Evolutionary conservation across 2,888 invertebrate species (phyloP).

Genomic region (Drosophila rellima): DNA sequence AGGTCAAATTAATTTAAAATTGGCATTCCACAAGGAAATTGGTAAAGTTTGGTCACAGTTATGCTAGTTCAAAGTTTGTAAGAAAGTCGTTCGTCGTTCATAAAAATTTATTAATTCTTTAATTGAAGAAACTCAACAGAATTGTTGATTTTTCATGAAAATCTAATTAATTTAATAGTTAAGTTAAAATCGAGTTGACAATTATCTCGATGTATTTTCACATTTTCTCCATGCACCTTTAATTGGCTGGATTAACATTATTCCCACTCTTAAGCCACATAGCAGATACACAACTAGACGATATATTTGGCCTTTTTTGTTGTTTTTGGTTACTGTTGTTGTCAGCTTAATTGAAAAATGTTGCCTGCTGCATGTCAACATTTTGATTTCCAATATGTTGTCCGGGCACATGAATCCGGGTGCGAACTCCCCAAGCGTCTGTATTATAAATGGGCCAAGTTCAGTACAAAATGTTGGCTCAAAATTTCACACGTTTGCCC

Average conservation of each 20-base stretch:
- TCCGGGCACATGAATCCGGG: conserved; percentile 9
- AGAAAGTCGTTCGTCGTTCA: too few relatives aligned
- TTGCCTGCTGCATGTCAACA: conserved; percentile 74
- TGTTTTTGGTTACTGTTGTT: conserved; percentile 33
- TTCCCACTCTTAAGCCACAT: not conserved
- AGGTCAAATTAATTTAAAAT: too few relatives aligned
- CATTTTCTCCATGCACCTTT: not conserved
- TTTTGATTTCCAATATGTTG: conserved; percentile 81
- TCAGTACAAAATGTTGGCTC: conserved; percentile 57
- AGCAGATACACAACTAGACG: conserved; percentile 24
- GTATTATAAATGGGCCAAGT: conserved; percentile 55
- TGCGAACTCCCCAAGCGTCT: not conserved
- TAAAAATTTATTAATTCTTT: too few relatives aligned
- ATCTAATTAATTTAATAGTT: too few relatives aligned
- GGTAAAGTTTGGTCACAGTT: too few relatives aligned
- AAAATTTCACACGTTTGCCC: conserved; percentile 77
- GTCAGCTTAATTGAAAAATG: conserved; percentile 75
- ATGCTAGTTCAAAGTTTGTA: too few relatives aligned
- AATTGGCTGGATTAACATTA: not conserved
- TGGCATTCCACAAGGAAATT: too few relatives aligned
- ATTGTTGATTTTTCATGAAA: too few relatives aligned
- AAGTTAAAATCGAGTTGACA: too few relatives aligned
- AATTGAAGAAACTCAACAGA: too few relatives aligned
- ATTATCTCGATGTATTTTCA: too few relatives aligned
- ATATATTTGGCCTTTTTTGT: conserved; percentile 1